Percentiles rank a stretch among this genome's conserved stretches.
Evolutionary conservation across 2,888 invertebrate species (phyloP).

Genomic region (Cosmia pyralina): DNA sequence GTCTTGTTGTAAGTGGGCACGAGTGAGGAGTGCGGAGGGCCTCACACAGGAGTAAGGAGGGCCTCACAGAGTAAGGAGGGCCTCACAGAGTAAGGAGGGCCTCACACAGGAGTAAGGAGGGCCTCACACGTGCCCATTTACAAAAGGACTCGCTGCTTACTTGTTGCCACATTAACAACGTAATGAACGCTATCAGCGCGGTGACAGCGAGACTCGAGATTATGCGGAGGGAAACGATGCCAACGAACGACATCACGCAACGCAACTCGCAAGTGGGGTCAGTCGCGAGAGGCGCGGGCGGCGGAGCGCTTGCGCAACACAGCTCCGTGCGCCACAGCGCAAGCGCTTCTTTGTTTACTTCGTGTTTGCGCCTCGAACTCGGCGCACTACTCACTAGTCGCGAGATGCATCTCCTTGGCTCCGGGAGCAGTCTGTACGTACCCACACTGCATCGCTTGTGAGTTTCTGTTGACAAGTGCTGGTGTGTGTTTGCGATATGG

Average conservation of each 20-base stretch:
- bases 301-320: slow-evolving; percentile 60
- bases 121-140: background rate
- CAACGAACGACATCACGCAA: slow-evolving; percentile 59
- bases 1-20: too few species aligned
- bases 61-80: too few species aligned
- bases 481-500: slow-evolving; percentile 69
- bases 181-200: slow-evolving; percentile 58
- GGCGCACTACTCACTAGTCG: slow-evolving; percentile 12
- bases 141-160: slow-evolving; percentile 1
- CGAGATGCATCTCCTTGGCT: slow-evolving; percentile 34
- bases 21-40: too few species aligned
- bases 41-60: too few species aligned
- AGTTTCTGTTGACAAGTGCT: slow-evolving; percentile 37
- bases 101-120: too few species aligned
- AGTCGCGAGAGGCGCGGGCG: slow-evolving; percentile 60
- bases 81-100: too few species aligned
- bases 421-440: slow-evolving; percentile 7
- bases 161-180: slow-evolving; percentile 51
- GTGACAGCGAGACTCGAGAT: slow-evolving; percentile 47
- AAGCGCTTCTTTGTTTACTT: slow-evolving; percentile 68
- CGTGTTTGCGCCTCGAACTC: slow-evolving; percentile 32
- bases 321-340: slow-evolving; percentile 20
- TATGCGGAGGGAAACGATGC: slow-evolving; percentile 61
- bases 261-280: slow-evolving; percentile 36
- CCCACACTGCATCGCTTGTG: slow-evolving; percentile 3